phyloP scores from a whole-genome alignment of 2,888 invertebrate genomes.

The Drosophila flavopinicola region DNA sequence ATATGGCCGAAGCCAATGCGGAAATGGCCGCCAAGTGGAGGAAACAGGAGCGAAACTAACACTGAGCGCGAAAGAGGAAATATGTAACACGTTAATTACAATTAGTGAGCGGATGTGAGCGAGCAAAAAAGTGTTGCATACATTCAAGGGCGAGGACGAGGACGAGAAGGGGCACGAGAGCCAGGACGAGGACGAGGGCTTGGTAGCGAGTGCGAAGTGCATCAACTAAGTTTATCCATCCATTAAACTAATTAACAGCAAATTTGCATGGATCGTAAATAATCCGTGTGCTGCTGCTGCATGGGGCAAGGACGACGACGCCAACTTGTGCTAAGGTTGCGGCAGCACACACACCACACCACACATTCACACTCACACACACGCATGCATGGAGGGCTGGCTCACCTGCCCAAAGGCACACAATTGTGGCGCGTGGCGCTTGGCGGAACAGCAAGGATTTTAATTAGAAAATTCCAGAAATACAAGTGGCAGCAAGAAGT shows the following conservation, averaged over 20 bases:
- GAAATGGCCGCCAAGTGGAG: slow-evolving; percentile 35
- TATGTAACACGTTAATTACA: slow-evolving; percentile 78
- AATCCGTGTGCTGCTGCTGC: slow-evolving; percentile 67
- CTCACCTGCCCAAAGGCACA: slow-evolving; percentile 58
- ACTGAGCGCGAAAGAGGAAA: slow-evolving; percentile 38
- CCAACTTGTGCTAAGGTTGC: slow-evolving; percentile 43
- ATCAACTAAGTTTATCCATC: slow-evolving; percentile 80
- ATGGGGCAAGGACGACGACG: slow-evolving; percentile 33
- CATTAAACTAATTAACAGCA: slow-evolving; percentile 82
- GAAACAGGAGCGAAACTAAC: slow-evolving; percentile 4
- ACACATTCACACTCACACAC: slow-evolving; percentile 11
- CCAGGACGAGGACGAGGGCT: background rate
- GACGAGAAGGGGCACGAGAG: background rate
- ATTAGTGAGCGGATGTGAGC: slow-evolving; percentile 72
- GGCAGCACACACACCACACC: slow-evolving; percentile 35
- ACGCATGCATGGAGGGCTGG: slow-evolving; percentile 15
- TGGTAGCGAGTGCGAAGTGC: slow-evolving; percentile 58
- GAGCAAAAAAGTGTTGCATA: slow-evolving; percentile 51
- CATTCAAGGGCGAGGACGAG: slow-evolving; percentile 37
- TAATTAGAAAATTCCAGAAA: slow-evolving; percentile 79
- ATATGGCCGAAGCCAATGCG: slow-evolving; percentile 42
- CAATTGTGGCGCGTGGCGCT: slow-evolving; percentile 56
- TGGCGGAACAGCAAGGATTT: slow-evolving; percentile 60
- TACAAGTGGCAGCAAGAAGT: slow-evolving; percentile 65
- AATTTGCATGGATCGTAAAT: slow-evolving; percentile 82